phyloP scores from a whole-genome alignment of 2,888 invertebrate species.

The Carterocephalus palaemon region DNA sequence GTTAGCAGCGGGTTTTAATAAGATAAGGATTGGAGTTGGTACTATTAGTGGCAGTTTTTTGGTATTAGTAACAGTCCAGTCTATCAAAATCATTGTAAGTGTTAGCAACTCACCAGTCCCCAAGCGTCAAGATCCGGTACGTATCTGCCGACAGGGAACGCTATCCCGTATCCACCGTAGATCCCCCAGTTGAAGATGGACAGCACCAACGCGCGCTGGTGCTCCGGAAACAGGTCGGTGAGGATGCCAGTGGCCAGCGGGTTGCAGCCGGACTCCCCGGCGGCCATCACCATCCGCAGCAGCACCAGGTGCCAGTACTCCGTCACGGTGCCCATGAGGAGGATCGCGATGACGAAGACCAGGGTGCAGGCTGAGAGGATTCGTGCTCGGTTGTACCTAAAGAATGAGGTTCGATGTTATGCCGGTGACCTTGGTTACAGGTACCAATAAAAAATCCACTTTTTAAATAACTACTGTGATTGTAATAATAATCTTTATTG shows the following conservation, averaged over 20 bases:
- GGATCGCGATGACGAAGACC: conserved; percentile 89
- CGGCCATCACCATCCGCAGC: conserved; percentile 90
- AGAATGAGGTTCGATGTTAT: too few relatives aligned
- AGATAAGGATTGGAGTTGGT: too few relatives aligned
- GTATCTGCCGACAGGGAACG: conserved; percentile 94
- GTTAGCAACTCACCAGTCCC: conserved; percentile 79
- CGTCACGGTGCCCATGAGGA: conserved; percentile 90
- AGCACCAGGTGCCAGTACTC: conserved; percentile 95
- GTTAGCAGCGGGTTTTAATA: too few relatives aligned
- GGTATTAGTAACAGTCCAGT: too few relatives aligned
- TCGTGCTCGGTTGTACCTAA: conserved; percentile 83
- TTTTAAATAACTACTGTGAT: too few relatives aligned
- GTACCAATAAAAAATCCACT: too few relatives aligned
- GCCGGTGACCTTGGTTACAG: too few relatives aligned
- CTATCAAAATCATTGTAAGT: background rate
- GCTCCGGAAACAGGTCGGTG: conserved; percentile 88
- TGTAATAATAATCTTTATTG: too few relatives aligned
- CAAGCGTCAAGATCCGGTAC: conserved; percentile 86
- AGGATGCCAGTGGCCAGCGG: conserved; percentile 91
- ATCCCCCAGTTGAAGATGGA: conserved; percentile 98
- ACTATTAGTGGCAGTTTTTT: too few relatives aligned
- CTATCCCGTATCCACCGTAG: conserved; percentile 95
- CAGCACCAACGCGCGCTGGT: conserved; percentile 91
- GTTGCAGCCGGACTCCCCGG: conserved; percentile 93
- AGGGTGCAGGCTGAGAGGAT: conserved; percentile 87